Conservation (phyloP, 1,140 invertebrate genomes). For the Planococcus citri region DNA sequence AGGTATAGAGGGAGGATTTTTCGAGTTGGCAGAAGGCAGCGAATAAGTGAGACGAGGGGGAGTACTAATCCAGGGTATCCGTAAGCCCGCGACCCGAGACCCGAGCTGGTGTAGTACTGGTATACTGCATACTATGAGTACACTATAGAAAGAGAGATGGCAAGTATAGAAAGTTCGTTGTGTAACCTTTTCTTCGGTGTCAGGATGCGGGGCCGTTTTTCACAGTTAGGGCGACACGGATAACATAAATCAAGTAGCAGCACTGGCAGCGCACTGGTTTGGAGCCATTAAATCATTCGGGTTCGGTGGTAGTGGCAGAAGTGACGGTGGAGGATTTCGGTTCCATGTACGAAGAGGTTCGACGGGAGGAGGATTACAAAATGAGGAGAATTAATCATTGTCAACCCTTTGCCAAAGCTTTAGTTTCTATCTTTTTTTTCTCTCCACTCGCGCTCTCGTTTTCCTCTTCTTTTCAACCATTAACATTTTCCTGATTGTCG, state of each 20-base stretch:
- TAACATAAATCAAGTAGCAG: conserved; percentile 17
- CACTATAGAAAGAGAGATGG: not conserved
- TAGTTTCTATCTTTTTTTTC: conserved; percentile 19
- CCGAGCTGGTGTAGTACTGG: not conserved
- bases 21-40: not conserved
- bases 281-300: conserved; percentile 19
- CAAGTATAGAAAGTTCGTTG: conserved; percentile 17
- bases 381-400: conserved; percentile 17
- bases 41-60: not conserved
- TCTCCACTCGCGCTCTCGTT: not conserved
- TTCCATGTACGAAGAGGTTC: conserved; percentile 10
- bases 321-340: conserved; percentile 17
- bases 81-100: not conserved
- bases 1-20: not conserved
- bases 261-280: conserved; percentile 16
- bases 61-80: not conserved
- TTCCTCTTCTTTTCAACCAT: conserved; percentile 6
- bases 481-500: conserved; percentile 12
- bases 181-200: conserved; percentile 16
- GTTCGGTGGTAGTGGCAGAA: conserved; percentile 18
- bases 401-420: conserved; percentile 20
- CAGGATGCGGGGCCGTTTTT: conserved; percentile 17
- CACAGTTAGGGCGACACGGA: conserved; percentile 17
- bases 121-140: no score
- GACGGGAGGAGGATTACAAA: conserved; percentile 17